A percentile compares a stretch with the other conserved stretches of the same genome.
phyloP scores from a whole-genome alignment of 2,888 invertebrate genomes.

The Sympetrum striolatum region DNA sequence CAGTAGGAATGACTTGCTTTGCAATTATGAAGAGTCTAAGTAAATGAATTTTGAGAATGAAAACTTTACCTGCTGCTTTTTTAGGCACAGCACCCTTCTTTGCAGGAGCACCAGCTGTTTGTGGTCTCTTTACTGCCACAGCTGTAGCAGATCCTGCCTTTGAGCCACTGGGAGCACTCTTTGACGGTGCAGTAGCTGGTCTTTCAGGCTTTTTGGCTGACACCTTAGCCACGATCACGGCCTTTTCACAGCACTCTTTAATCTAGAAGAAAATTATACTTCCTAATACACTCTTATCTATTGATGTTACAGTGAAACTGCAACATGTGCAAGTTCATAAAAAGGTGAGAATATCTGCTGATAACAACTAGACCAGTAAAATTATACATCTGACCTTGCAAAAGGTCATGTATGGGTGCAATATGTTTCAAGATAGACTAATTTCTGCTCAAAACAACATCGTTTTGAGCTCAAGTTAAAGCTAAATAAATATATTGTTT shows the following conservation, averaged over 20 bases:
- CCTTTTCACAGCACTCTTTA: constrained; percentile 92
- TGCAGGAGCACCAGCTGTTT: constrained; percentile 51
- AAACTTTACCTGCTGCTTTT: constrained; percentile 51
- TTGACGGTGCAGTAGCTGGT: constrained; percentile 48
- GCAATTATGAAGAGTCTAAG: background rate
- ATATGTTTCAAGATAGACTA: too few relatives aligned
- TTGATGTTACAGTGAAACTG: too few relatives aligned
- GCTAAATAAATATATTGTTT: too few relatives aligned
- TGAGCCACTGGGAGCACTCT: constrained; percentile 56
- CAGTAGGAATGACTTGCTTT: background rate
- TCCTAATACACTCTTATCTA: too few relatives aligned
- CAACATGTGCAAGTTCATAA: too few relatives aligned
- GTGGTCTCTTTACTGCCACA: constrained; percentile 62
- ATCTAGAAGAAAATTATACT: constrained; percentile 61
- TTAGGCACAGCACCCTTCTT: constrained; percentile 55
- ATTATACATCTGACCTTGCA: too few relatives aligned
- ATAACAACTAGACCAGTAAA: too few relatives aligned
- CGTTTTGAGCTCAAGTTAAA: too few relatives aligned
- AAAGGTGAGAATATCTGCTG: too few relatives aligned
- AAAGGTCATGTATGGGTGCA: too few relatives aligned
- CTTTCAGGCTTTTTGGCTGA: constrained; percentile 58
- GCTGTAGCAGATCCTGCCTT: constrained; percentile 66
- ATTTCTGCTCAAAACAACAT: too few relatives aligned
- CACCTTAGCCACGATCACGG: constrained; percentile 80
- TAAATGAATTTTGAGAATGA: background rate